Percentiles rank a stretch among this genome's conserved stretches.
Conservation (phyloP, 2,888 invertebrate species). For the Ligdia adustata region DNA sequence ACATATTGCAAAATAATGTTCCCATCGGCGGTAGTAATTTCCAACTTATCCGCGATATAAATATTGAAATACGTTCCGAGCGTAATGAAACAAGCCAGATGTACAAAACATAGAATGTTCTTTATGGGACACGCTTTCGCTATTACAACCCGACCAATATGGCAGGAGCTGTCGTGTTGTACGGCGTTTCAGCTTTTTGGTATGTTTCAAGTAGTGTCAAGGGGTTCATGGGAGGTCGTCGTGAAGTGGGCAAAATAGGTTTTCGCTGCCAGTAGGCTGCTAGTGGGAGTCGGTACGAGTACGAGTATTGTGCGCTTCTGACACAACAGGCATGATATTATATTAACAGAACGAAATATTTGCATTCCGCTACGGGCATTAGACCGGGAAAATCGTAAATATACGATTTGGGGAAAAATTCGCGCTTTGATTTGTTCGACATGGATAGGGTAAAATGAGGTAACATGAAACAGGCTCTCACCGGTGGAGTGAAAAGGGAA, state of each 20-base stretch:
- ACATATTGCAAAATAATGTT: conserved; percentile 26
- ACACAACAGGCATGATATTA: conserved; percentile 57
- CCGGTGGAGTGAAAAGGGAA: conserved; percentile 24
- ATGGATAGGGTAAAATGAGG: conserved; percentile 27
- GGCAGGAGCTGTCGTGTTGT: conserved; percentile 54
- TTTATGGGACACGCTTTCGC: conserved; percentile 76
- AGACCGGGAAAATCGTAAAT: conserved; percentile 38
- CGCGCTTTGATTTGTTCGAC: conserved; percentile 32
- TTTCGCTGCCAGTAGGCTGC: conserved; percentile 50
- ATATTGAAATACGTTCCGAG: conserved; percentile 50
- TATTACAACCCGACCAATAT: conserved; percentile 66
- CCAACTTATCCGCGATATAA: conserved; percentile 43
- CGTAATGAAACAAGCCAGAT: conserved; percentile 76
- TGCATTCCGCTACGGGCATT: conserved; percentile 42
- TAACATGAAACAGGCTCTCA: conserved; percentile 32
- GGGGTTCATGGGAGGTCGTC: conserved; percentile 35
- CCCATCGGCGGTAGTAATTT: conserved; percentile 38
- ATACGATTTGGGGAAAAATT: conserved; percentile 33
- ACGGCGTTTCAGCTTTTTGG: conserved; percentile 43
- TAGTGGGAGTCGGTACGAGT: conserved; percentile 50
- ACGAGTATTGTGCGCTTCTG: conserved; percentile 61
- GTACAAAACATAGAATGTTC: conserved; percentile 75
- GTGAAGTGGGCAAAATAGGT: conserved; percentile 49
- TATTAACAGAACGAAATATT: conserved; percentile 60
- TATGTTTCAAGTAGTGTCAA: conserved; percentile 44